phyloP scores from a whole-genome alignment of 2,797 vertebrate species.

The Pantherophis vulpinus region DNA sequence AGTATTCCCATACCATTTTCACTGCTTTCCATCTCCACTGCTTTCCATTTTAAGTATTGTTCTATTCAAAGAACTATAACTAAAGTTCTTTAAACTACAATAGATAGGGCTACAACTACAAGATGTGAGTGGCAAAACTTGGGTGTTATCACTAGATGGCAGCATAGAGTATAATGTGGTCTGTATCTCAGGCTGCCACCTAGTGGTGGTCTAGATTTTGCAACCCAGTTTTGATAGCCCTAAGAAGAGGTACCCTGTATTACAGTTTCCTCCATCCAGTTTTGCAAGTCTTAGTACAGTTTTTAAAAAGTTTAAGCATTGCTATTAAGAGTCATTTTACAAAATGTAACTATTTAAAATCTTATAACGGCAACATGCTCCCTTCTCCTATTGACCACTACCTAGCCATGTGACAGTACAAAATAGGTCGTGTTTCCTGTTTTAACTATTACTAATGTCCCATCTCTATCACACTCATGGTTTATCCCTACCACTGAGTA shows the following conservation, averaged over 20 bases:
- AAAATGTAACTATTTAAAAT: not conserved
- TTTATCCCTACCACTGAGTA: not conserved
- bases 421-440: not conserved
- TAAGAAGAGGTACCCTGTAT: not conserved
- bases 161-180: not conserved
- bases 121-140: not conserved
- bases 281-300: not conserved
- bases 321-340: not conserved
- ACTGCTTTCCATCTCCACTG: not conserved
- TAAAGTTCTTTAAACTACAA: not conserved
- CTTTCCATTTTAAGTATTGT: not conserved
- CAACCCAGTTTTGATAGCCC: not conserved
- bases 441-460: not conserved
- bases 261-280: not conserved
- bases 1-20: not conserved
- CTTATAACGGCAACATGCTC: too few relatives aligned
- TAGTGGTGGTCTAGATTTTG: not conserved
- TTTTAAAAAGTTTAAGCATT: not conserved
- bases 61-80: not conserved
- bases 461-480: not conserved
- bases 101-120: not conserved
- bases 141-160: not conserved
- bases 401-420: not conserved
- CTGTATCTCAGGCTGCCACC: not conserved
- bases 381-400: not conserved